Evolutionary conservation across 2,113 vertebrate genomes (phyloP).

Genomic region (Austrofundulus limnaeus): DNA sequence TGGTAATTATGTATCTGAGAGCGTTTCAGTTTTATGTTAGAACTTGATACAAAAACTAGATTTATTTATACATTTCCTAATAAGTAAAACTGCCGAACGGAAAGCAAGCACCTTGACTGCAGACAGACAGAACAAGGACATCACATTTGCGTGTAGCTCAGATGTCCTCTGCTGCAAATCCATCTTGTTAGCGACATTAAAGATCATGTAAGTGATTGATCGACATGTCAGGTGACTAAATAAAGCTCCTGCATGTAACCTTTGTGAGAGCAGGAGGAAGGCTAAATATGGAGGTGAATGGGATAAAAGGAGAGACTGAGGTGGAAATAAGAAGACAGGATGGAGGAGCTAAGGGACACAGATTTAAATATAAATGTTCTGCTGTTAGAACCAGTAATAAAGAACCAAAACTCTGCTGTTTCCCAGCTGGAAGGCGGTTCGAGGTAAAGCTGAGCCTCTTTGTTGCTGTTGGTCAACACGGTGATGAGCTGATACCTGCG

Average conservation of each 20-base stretch:
- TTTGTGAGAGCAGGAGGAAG: slow-evolving; percentile 1
- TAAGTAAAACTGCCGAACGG: neutral
- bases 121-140: slow-evolving; percentile 32
- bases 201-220: slow-evolving; percentile 76
- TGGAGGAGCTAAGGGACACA: neutral
- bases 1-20: too few species aligned
- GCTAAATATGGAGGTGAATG: neutral
- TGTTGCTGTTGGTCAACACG: slow-evolving; percentile 42
- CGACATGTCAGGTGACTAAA: slow-evolving; percentile 72
- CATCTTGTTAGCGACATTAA: slow-evolving; percentile 72
- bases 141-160: slow-evolving; percentile 24
- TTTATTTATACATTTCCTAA: neutral
- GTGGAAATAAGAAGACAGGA: neutral
- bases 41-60: too few species aligned
- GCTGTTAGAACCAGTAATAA: neutral
- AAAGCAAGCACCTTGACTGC: neutral
- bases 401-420: neutral
- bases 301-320: neutral
- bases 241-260: slow-evolving; percentile 52
- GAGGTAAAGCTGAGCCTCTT: slow-evolving; percentile 10
- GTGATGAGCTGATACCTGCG: slow-evolving; percentile 27
- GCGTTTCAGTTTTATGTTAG: too few species aligned
- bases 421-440: neutral
- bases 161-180: slow-evolving; percentile 67
- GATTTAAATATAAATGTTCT: neutral